These are phyloP conservation scores for Thamnaconus septentrionalis DNA, from an alignment of 2,113 vertebrate species.

Conservation along the genomic window DNA sequence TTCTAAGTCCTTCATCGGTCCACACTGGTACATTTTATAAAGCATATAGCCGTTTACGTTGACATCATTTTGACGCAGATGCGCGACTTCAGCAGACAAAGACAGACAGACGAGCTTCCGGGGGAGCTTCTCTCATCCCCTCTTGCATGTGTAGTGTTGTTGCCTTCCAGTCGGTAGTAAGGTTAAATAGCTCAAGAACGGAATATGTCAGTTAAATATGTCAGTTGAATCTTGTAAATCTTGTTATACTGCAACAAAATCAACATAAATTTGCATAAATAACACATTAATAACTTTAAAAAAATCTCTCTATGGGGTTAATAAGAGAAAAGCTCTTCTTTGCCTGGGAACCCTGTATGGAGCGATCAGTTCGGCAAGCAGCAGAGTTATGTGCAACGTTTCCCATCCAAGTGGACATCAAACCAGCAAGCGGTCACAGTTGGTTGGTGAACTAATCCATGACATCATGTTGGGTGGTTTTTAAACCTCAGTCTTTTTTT, in stretches of 20 bases:
- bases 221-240: no score
- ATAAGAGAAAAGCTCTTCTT: conserved; percentile 9
- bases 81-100: conserved; percentile 42
- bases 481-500: conserved; percentile 34
- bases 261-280: no score
- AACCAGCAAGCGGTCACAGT: conserved; percentile 43
- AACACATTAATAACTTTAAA: no score
- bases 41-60: conserved; percentile 39
- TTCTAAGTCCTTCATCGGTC: conserved; percentile 45
- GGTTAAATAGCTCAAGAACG: no score
- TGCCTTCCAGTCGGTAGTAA: conserved; percentile 8
- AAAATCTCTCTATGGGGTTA: no score
- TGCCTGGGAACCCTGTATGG: conserved; percentile 58
- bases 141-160: conserved; percentile 21
- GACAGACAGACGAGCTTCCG: conserved; percentile 44
- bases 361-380: conserved; percentile 29
- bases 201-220: no score
- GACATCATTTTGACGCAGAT: conserved; percentile 75
- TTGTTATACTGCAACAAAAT: no score
- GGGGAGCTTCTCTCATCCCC: conserved; percentile 53
- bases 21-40: conserved; percentile 37
- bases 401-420: conserved; percentile 35
- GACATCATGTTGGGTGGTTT: conserved; percentile 66
- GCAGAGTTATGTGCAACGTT: conserved; percentile 35
- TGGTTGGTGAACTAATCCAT: conserved; percentile 55